Evolutionary conservation across 2,888 invertebrate species (phyloP).

Genomic region (Thalpophila matura): DNA sequence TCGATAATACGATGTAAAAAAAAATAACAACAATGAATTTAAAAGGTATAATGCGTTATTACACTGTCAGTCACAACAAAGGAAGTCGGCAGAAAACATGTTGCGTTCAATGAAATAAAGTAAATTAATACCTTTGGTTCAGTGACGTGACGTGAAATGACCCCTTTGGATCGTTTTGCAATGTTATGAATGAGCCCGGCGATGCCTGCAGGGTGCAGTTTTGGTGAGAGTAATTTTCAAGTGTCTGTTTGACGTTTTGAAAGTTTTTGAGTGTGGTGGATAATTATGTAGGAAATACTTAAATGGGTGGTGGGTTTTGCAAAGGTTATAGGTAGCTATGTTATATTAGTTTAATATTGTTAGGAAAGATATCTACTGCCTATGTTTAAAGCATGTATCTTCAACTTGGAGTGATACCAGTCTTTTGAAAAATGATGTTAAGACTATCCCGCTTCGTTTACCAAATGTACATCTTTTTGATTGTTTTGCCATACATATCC

Average conservation of each 20-base stretch:
- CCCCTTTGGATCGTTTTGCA: conserved; percentile 59
- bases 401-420: neutral
- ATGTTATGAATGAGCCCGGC: conserved; percentile 45
- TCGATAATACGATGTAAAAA: conserved; percentile 43
- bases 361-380: neutral
- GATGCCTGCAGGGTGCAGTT: conserved; percentile 50
- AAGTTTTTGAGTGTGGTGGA: conserved; percentile 19
- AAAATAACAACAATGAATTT: conserved; percentile 53
- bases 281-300: conserved; percentile 24
- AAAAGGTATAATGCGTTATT: conserved; percentile 56
- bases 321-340: neutral
- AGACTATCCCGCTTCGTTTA: too few relatives aligned
- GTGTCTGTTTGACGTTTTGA: conserved; percentile 50
- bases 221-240: conserved; percentile 43
- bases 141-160: conserved; percentile 64
- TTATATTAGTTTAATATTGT: neutral
- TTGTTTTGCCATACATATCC: neutral
- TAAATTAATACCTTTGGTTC: conserved; percentile 72
- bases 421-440: neutral
- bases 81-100: conserved; percentile 48
- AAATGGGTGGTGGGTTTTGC: neutral
- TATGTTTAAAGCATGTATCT: neutral
- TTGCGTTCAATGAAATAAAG: conserved; percentile 64
- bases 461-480: too few relatives aligned
- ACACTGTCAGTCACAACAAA: conserved; percentile 57